Percentiles rank a stretch among this genome's conserved stretches.
These are phyloP conservation scores for Dufourea novaeangliae DNA, from an alignment of 1,140 invertebrate species.

Conservation along the genomic window DNA sequence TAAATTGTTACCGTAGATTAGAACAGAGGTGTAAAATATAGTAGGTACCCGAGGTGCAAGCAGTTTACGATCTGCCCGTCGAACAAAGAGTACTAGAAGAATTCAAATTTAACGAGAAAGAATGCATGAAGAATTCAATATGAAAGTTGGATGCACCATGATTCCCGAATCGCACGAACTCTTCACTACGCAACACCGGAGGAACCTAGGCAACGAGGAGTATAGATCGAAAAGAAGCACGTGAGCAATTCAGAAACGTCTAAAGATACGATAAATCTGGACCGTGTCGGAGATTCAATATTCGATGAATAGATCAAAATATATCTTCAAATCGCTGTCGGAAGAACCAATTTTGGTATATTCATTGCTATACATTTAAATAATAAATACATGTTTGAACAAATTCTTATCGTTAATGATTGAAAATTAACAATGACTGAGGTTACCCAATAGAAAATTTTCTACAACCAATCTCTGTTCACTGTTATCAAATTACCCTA, in stretches of 20 bases:
- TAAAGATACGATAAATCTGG: constrained; percentile 24
- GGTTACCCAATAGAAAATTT: too few species aligned
- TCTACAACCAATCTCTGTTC: too few species aligned
- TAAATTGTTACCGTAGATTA: constrained; percentile 24
- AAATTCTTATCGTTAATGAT: too few species aligned
- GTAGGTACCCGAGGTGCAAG: background rate
- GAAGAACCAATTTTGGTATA: too few species aligned
- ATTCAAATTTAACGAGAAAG: constrained; percentile 48
- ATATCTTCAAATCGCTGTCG: background rate
- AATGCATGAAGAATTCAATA: constrained; percentile 50
- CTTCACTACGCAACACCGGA: constrained; percentile 30
- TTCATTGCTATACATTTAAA: too few species aligned
- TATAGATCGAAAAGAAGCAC: constrained; percentile 1
- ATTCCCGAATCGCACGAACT: constrained; percentile 43
- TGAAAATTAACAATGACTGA: too few species aligned
- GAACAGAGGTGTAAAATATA: background rate
- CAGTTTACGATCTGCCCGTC: constrained; percentile 3
- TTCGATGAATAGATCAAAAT: background rate
- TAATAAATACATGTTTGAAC: too few species aligned
- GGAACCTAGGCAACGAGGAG: background rate
- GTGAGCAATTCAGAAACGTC: constrained; percentile 33
- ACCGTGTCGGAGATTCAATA: background rate
- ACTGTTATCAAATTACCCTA: too few species aligned
- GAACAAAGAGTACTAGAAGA: constrained; percentile 41
- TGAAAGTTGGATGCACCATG: constrained; percentile 41